Evolutionary conservation across 2,888 invertebrate species (phyloP).

Genomic region (Cosmia pyralina): DNA sequence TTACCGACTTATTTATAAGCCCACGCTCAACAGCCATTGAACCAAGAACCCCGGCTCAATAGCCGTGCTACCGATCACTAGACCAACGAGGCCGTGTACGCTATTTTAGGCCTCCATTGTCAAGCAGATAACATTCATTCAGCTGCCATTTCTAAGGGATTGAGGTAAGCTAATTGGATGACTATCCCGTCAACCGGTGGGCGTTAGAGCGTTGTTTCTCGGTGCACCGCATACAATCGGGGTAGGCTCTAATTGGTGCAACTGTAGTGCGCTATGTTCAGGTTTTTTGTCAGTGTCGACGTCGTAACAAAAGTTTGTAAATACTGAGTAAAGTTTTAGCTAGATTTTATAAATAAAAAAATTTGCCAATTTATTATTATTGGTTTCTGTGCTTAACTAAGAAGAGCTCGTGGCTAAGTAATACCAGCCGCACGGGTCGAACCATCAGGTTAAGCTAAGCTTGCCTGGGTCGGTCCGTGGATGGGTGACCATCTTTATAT

Average conservation of each 20-base stretch:
- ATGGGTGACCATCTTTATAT: too few species aligned
- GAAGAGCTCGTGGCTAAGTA: too few species aligned
- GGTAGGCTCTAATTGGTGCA: conserved; percentile 20
- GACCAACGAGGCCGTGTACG: not conserved
- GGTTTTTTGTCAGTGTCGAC: not conserved
- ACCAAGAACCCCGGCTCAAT: too few species aligned
- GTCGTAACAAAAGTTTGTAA: not conserved
- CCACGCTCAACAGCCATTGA: not conserved
- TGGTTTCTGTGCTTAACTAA: not conserved
- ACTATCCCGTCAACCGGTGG: conserved; percentile 1
- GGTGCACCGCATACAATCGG: not conserved
- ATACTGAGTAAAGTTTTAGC: not conserved
- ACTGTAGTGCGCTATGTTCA: not conserved
- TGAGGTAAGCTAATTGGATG: conserved; percentile 28
- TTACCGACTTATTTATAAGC: not conserved
- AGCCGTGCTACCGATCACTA: too few species aligned
- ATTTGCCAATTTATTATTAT: not conserved
- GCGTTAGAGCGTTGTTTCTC: conserved; percentile 1
- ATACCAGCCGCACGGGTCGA: too few species aligned
- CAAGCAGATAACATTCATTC: not conserved
- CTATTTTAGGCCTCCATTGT: not conserved
- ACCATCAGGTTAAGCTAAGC: too few species aligned
- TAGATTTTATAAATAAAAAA: not conserved
- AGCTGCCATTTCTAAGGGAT: conserved; percentile 7
- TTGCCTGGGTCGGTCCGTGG: too few species aligned